A percentile compares a stretch with the other conserved stretches of the same genome.
These are phyloP conservation scores for Epizoanthus stellaris DNA, from an alignment of 92 coral and sea anemone genomes.

Conservation along the genomic window DNA sequence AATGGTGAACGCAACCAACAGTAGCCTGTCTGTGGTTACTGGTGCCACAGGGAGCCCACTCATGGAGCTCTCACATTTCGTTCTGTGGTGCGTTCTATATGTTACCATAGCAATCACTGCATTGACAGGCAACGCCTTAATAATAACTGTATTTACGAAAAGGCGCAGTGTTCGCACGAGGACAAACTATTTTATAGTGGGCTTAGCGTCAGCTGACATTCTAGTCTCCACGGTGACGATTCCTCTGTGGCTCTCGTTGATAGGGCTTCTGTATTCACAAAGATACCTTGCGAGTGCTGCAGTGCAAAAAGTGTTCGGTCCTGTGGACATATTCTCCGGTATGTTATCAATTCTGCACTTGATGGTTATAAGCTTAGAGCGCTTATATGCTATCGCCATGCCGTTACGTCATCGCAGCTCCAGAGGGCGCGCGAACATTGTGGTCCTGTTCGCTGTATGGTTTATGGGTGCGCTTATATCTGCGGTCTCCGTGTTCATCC, in stretches of 20 bases:
- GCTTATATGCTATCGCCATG: slow-evolving; percentile 79
- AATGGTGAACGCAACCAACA: slow-evolving; percentile 39
- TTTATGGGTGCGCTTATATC: slow-evolving; percentile 63
- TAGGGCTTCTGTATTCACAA: slow-evolving; percentile 53
- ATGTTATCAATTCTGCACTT: slow-evolving; percentile 81
- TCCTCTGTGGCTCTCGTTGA: slow-evolving; percentile 65
- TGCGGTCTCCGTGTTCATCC: slow-evolving; percentile 69
- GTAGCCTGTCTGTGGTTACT: background rate
- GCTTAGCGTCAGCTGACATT: slow-evolving; percentile 74
- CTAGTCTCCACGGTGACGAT: slow-evolving; percentile 71
- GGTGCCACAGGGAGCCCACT: slow-evolving; percentile 30
- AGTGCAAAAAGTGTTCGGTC: slow-evolving; percentile 68
- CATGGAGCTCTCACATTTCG: slow-evolving; percentile 48
- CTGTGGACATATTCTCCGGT: slow-evolving; percentile 80
- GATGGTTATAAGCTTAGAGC: slow-evolving; percentile 78
- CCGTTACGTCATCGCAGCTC: slow-evolving; percentile 82
- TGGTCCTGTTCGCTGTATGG: slow-evolving; percentile 64
- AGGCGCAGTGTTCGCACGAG: slow-evolving; percentile 78
- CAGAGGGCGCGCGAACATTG: slow-evolving; percentile 53
- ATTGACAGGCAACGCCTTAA: slow-evolving; percentile 71
- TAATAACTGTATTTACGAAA: slow-evolving; percentile 76
- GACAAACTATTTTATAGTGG: slow-evolving; percentile 79
- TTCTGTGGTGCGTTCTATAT: slow-evolving; percentile 66
- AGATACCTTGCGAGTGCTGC: slow-evolving; percentile 28
- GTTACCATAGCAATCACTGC: slow-evolving; percentile 61